phyloP scores from a whole-genome alignment of 1,140 invertebrate species.

The Bombyx mandarina region DNA sequence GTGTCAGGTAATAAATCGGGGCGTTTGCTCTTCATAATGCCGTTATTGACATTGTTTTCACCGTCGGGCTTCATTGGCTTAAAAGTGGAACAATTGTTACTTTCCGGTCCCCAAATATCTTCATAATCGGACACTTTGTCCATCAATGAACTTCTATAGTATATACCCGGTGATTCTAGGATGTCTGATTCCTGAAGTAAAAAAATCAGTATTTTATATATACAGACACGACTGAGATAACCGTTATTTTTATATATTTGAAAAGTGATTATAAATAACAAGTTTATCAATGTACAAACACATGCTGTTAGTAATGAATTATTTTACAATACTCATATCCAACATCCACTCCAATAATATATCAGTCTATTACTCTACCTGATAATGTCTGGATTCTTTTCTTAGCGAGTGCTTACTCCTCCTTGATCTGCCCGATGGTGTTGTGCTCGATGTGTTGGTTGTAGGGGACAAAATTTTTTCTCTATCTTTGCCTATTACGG shows the following conservation, averaged over 20 bases:
- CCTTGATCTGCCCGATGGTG: conserved; percentile 67
- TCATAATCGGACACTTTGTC: conserved; percentile 97
- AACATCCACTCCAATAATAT: conserved; percentile 2
- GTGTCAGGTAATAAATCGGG: conserved; percentile 79
- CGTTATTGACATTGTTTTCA: conserved; percentile 67
- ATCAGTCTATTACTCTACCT: conserved; percentile 45
- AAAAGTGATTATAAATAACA: conserved; percentile 3
- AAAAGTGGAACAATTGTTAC: conserved; percentile 73
- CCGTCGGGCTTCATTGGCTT: conserved; percentile 69
- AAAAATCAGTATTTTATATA: not conserved
- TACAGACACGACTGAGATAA: not conserved
- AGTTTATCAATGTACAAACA: conserved; percentile 12
- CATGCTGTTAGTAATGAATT: not conserved
- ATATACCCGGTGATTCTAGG: conserved; percentile 83
- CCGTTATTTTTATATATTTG: conserved; percentile 4
- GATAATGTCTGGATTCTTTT: conserved; percentile 78
- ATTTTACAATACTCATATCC: not conserved
- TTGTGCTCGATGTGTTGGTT: conserved; percentile 65
- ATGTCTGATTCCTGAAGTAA: conserved; percentile 85
- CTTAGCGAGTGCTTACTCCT: conserved; percentile 68
- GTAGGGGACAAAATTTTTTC: conserved; percentile 70
- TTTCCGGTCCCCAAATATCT: conserved; percentile 89
- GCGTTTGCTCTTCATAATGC: conserved; percentile 69
- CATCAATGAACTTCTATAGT: conserved; percentile 87
- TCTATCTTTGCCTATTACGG: conserved; percentile 63